Percentiles rank a stretch among this genome's conserved stretches.
Evolutionary conservation across 2,888 invertebrate genomes (phyloP).

Genomic region (Amiota minor): DNA sequence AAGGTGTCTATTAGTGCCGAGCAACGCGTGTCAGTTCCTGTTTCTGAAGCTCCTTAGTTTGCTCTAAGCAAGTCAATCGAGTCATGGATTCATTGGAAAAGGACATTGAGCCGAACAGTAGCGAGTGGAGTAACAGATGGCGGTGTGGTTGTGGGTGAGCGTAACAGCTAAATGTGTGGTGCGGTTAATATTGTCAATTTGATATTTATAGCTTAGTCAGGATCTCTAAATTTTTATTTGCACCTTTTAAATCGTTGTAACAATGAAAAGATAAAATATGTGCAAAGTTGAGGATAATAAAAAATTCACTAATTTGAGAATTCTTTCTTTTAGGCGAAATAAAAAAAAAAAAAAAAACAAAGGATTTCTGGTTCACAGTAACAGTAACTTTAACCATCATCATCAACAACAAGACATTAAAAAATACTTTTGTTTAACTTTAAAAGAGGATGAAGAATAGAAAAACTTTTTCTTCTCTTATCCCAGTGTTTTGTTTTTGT

Average conservation of each 20-base stretch:
- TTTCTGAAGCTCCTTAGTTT: neutral
- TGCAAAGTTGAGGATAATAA: conserved; percentile 6
- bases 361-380: conserved; percentile 22
- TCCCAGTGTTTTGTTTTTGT: too few species aligned
- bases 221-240: conserved; percentile 9
- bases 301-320: conserved; percentile 36
- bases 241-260: neutral
- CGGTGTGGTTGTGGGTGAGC: conserved; percentile 41
- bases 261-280: too few species aligned
- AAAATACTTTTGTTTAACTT: conserved; percentile 68
- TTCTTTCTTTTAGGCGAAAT: conserved; percentile 44
- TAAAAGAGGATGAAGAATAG: conserved; percentile 41
- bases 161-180: too few species aligned
- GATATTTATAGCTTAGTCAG: conserved; percentile 53
- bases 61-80: neutral
- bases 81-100: conserved; percentile 46
- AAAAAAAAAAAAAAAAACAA: conserved; percentile 54
- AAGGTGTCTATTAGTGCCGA: conserved; percentile 63
- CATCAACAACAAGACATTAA: conserved; percentile 16
- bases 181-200: conserved; percentile 62
- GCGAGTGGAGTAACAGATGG: conserved; percentile 17
- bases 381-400: neutral
- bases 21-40: neutral
- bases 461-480: conserved; percentile 62
- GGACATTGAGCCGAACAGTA: neutral